A percentile compares a stretch with the other conserved stretches of the same genome.
These are phyloP conservation scores for Macrocentrus cingulum DNA, from an alignment of 1,140 invertebrate species.

Conservation along the genomic window DNA sequence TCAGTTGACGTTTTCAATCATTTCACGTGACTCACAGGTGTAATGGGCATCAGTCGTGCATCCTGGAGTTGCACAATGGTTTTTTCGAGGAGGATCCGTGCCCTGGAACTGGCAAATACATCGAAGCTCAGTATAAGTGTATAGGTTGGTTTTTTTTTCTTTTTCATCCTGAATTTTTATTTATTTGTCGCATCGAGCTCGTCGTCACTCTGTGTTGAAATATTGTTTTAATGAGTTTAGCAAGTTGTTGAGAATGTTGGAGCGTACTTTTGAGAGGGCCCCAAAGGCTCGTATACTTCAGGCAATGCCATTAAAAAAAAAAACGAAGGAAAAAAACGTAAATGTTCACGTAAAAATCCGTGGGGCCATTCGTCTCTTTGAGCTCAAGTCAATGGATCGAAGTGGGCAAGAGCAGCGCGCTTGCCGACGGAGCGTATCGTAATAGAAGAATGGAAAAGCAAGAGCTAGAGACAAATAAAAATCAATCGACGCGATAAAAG, in stretches of 20 bases:
- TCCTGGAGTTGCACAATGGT: conserved; percentile 55
- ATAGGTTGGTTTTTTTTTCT: conserved; percentile 54
- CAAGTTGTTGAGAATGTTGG: too few species aligned
- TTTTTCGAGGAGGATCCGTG: conserved; percentile 65
- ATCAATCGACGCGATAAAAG: conserved; percentile 34
- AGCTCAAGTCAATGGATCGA: background rate
- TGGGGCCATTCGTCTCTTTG: too few species aligned
- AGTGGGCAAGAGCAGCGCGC: background rate
- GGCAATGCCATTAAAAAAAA: background rate
- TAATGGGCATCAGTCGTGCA: conserved; percentile 52
- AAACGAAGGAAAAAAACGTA: conserved; percentile 4
- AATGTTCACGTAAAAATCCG: background rate
- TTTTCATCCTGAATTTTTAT: conserved; percentile 19
- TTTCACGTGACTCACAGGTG: conserved; percentile 51
- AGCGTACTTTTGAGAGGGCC: too few species aligned
- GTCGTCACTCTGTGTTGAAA: background rate
- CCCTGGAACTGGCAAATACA: conserved; percentile 64
- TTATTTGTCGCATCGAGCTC: conserved; percentile 21
- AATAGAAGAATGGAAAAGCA: background rate
- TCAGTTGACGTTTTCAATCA: conserved; percentile 26
- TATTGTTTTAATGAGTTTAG: background rate
- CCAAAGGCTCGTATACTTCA: too few species aligned
- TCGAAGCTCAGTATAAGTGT: conserved; percentile 66
- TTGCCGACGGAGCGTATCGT: background rate
- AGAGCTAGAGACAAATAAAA: conserved; percentile 32